Evolutionary conservation across 2,888 invertebrate genomes (phyloP).

Genomic region (Cybosia mesomella): DNA sequence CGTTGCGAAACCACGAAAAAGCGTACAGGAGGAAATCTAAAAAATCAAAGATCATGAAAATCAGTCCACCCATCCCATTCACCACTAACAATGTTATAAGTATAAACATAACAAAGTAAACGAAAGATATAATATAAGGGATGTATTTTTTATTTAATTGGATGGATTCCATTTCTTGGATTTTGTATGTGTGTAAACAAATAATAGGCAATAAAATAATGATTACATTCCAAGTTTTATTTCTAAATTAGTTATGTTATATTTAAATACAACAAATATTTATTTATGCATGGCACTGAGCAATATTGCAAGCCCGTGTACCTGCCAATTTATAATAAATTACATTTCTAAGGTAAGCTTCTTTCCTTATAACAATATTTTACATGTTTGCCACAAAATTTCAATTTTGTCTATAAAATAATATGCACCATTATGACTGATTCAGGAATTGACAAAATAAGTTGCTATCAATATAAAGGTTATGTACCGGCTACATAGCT

Average conservation of each 20-base stretch:
- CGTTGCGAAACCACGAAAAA: no score
- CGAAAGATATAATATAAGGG: no score
- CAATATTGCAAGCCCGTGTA: slow-evolving; percentile 36
- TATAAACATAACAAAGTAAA: no score
- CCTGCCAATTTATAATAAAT: slow-evolving; percentile 42
- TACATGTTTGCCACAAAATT: slow-evolving; percentile 29
- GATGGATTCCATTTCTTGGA: neutral
- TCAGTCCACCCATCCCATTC: no score
- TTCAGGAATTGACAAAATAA: slow-evolving; percentile 31
- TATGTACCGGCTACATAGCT: slow-evolving; percentile 67
- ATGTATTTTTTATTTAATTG: neutral
- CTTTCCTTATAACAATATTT: slow-evolving; percentile 40
- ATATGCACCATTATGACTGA: slow-evolving; percentile 35
- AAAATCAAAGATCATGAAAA: no score
- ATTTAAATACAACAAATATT: slow-evolving; percentile 35
- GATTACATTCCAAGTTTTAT: slow-evolving; percentile 35
- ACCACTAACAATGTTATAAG: no score
- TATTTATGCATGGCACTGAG: slow-evolving; percentile 43
- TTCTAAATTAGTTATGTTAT: slow-evolving; percentile 31
- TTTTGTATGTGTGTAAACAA: neutral
- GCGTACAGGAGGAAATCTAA: no score
- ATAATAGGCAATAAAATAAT: slow-evolving; percentile 9
- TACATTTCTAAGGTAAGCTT: slow-evolving; percentile 30
- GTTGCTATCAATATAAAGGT: slow-evolving; percentile 11
- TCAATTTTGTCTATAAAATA: slow-evolving; percentile 24